Base-by-base conservation (phyloP, 2,113 vertebrate genomes). In the Brachionichthys hirsutus region DNA sequence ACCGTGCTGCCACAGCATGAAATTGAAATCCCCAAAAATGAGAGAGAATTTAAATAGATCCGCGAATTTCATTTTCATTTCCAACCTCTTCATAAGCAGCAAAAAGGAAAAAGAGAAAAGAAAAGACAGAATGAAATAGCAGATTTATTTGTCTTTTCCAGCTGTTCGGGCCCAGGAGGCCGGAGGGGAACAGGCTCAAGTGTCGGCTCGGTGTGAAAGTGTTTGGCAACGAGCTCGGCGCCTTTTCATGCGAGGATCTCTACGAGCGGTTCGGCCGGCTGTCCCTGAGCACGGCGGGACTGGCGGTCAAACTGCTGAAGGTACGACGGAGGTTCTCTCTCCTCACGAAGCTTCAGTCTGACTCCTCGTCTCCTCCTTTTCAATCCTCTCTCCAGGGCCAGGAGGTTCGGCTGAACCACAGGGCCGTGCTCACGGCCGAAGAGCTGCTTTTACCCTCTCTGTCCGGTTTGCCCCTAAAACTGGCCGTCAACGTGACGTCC, bases 191-290 rank as follows among this genome's bases (percentile, higher is more conserved):
- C 1, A 55, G 36, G 0, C 75, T 91, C 34, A 83, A 34, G 19
- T 96, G 94, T 53, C 80, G 88, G 61, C 56, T 95, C 18, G 88
- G 87, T 14, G 52, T 94, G 17, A 95, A 93, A 73, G 80, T 95
- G 67, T 94, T 94, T 64, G 94, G 94, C 38, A 94, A 91, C 7
- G 92, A 97, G 73, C 73, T 96, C 68, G 89, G 69, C 11, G 89
- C 90, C 30, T 63, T 93, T 22, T 90, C 91, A 45, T 95, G 93
- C 18, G 82, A 90, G 16, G 88, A 90, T 36, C 47, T 92, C 60
- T 72, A 78, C 58, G 70, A 70, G 18, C 90, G 83, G 24, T 12
- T 90, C 16, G 90, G 89, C 49, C 83, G 50, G 35, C 74, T 90
- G 48, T 93, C 92, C 11, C 88, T 95, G 50, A 92, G 78, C 63